phyloP scores from a whole-genome alignment of 2,797 vertebrate species.

The Craterocephalus amniculus region DNA sequence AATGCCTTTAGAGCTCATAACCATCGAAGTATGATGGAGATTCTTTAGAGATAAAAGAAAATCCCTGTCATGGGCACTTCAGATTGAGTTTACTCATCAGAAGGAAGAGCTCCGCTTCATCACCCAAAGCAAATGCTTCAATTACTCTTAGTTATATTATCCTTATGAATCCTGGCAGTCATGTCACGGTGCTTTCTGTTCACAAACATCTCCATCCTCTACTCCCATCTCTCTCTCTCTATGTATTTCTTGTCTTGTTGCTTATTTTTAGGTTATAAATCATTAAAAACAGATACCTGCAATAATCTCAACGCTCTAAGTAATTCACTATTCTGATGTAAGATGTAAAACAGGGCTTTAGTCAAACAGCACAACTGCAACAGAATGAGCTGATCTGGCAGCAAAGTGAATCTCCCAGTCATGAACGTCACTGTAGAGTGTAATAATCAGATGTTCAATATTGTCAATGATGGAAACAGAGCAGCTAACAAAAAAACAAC shows the following conservation, averaged over 20 bases:
- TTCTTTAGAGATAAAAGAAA: neutral
- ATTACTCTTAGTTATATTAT: slow-evolving; percentile 30
- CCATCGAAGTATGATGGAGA: too few relatives aligned
- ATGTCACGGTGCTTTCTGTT: slow-evolving; percentile 20
- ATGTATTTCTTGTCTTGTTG: too few relatives aligned
- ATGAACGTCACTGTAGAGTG: slow-evolving; percentile 21
- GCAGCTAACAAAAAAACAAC: slow-evolving; percentile 46
- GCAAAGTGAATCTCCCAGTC: slow-evolving; percentile 23
- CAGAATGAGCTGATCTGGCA: slow-evolving; percentile 1
- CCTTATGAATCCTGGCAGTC: slow-evolving; percentile 33
- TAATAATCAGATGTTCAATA: slow-evolving; percentile 36
- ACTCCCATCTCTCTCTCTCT: too few relatives aligned
- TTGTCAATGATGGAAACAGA: slow-evolving; percentile 25
- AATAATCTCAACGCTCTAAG: neutral
- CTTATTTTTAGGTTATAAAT: too few relatives aligned
- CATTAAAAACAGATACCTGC: neutral
- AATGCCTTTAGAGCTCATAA: too few relatives aligned
- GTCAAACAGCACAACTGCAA: neutral
- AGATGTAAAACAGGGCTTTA: neutral
- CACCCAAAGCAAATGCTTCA: slow-evolving; percentile 10
- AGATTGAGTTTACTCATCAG: slow-evolving; percentile 8
- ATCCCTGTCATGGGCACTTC: neutral
- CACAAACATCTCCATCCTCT: slow-evolving; percentile 12
- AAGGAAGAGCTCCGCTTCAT: neutral
- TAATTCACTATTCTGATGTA: neutral